phyloP scores from a whole-genome alignment of 2,113 vertebrate genomes.

The Malurus elegans region DNA sequence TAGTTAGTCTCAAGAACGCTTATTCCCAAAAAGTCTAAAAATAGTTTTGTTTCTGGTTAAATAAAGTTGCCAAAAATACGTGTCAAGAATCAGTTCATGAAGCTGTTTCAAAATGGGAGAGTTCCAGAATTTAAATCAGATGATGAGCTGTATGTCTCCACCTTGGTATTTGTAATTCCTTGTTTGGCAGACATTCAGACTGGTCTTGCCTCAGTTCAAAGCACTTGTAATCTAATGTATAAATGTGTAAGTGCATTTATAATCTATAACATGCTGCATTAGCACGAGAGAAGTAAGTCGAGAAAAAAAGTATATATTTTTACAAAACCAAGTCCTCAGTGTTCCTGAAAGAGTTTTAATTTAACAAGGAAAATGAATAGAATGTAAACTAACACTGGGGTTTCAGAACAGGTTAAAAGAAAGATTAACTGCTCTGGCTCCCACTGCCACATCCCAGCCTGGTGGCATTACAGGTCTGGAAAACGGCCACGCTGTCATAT shows the following conservation, averaged over 20 bases:
- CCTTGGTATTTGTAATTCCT: not conserved
- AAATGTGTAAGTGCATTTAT: not conserved
- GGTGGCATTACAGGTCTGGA: not conserved
- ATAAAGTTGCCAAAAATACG: not conserved
- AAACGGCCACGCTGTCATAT: not conserved
- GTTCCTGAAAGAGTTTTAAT: not conserved
- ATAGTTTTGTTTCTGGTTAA: not conserved
- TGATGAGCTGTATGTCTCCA: not conserved
- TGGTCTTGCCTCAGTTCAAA: not conserved
- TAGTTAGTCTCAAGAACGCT: not conserved
- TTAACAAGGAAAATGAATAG: not conserved
- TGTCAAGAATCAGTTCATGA: not conserved
- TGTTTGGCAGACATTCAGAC: not conserved
- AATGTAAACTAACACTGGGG: not conserved
- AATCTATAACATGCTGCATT: not conserved
- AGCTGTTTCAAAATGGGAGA: not conserved
- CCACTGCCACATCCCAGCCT: fast-evolving
- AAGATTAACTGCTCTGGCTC: not conserved
- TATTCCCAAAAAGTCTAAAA: not conserved
- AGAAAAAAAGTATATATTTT: not conserved
- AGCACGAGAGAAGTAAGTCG: not conserved
- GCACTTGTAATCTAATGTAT: not conserved
- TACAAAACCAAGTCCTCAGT: not conserved
- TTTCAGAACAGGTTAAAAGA: not conserved
- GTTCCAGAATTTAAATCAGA: not conserved